phyloP scores from a whole-genome alignment of 1,140 invertebrate species.

The Aphidius gifuensis region DNA sequence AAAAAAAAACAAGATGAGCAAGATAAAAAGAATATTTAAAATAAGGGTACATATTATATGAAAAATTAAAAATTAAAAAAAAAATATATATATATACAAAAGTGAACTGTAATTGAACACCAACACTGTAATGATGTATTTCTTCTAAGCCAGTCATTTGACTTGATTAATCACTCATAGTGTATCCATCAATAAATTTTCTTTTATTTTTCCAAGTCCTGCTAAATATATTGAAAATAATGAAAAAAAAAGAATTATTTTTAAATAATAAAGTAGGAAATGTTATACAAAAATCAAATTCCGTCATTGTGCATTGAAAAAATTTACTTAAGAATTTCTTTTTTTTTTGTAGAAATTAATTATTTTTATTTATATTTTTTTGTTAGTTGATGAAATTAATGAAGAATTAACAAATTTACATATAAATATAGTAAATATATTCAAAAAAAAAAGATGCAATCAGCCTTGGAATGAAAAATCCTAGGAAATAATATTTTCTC shows the following conservation, averaged over 20 bases:
- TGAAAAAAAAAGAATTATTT: slow-evolving; percentile 23
- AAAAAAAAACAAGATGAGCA: slow-evolving; percentile 8
- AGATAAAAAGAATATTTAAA: not conserved
- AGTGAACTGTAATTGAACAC: slow-evolving; percentile 55
- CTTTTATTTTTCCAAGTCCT: too few species aligned
- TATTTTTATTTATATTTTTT: too few species aligned
- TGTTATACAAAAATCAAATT: slow-evolving; percentile 22
- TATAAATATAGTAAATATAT: too few species aligned
- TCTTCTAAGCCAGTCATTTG: slow-evolving; percentile 25
- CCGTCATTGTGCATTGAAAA: slow-evolving; percentile 21
- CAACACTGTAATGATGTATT: slow-evolving; percentile 47
- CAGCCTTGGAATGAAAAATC: too few species aligned
- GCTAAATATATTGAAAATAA: slow-evolving; percentile 6
- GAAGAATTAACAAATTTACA: too few species aligned
- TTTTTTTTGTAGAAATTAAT: too few species aligned
- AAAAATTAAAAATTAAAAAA: slow-evolving; percentile 21
- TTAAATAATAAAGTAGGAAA: slow-evolving; percentile 7
- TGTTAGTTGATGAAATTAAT: too few species aligned
- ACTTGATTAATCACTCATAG: slow-evolving; percentile 28
- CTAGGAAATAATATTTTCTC: too few species aligned
- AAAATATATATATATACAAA: slow-evolving; percentile 19
- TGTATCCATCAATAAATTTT: not conserved
- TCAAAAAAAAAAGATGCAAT: too few species aligned
- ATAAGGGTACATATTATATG: slow-evolving; percentile 17
- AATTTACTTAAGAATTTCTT: too few species aligned